Percentiles rank a stretch among this genome's conserved stretches.
These are phyloP conservation scores for Ernsta delagoae DNA, from an alignment of 2,888 invertebrate genomes.

Conservation along the genomic window DNA sequence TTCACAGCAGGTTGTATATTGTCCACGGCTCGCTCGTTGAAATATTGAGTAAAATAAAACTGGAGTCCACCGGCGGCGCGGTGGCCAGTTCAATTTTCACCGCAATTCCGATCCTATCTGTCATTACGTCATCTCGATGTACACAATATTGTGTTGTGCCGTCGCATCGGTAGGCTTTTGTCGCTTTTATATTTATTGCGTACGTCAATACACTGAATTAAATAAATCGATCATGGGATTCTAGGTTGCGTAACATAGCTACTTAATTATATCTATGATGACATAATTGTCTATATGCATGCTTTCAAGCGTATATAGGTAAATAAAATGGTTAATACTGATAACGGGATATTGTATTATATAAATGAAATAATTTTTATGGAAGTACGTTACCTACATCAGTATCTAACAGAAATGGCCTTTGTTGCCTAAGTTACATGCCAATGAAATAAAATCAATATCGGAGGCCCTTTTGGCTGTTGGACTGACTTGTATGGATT, in stretches of 20 bases:
- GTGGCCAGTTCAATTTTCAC: constrained; percentile 60
- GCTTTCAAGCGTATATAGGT: background rate
- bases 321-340: no score
- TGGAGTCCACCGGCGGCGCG: constrained; percentile 47
- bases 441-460: no score
- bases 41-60: constrained; percentile 69
- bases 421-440: no score
- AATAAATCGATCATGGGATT: constrained; percentile 20
- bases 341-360: no score
- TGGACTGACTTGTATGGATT: no score
- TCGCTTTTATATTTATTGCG: constrained; percentile 57
- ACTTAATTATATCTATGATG: background rate
- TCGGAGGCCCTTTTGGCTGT: no score
- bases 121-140: constrained; percentile 65
- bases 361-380: no score
- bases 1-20: constrained; percentile 68
- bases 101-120: constrained; percentile 60
- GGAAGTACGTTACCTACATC: no score
- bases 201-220: constrained; percentile 40
- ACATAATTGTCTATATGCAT: background rate
- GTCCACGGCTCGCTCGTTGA: constrained; percentile 58
- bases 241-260: constrained; percentile 1
- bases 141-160: constrained; percentile 54
- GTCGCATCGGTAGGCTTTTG: constrained; percentile 50
- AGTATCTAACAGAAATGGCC: no score